Evolutionary conservation across 2,797 vertebrate species (phyloP), one percentile per base, ranked within the genome.

Genomic region (Diplodus puntazzo): DNA sequence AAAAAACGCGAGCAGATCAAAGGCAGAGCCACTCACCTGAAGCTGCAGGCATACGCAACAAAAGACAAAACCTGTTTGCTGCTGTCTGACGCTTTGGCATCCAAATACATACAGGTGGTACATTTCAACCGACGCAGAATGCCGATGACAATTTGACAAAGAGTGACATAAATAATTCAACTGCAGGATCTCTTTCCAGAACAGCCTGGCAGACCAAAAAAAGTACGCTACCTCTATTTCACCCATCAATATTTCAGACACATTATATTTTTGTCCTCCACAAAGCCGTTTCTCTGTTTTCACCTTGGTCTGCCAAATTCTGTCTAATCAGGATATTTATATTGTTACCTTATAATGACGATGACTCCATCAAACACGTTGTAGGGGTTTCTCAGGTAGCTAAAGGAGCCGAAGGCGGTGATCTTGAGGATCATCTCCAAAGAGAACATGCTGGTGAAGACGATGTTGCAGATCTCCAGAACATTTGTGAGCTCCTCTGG

Each of bases 361-460:
- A 99, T 98, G 92, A 99, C 88, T 57, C 98, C 98, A 80, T 99
- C 98, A 1, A 98, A 99, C 65, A 98, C 97, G 62, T 99, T 99
- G 93, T 99, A 99, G 2, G 98, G 97, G 76, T 98, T 99, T 62
- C 97, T 95, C 86, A 99, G 94, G 92, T 99, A 99, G 92, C 87
- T 96, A 30, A 99, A 98, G 59, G 96, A 96, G 39, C 98, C 98
- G 6, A 97, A 99, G 2, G 98, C 98, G 0, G 97, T 96, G 76
- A 99, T 91, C 87, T 99, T 99, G 77, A 99, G 96, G 87, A 99
- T 96, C 98, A 99, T 99, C 95, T 99, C 98, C 93, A 99, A 81
- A 53, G 98, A 97, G 52, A 99, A 99, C 97, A 99, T 98, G 92
- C 98, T 99, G 87, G 98, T 99, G 89, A 99, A 99, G 57, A 99